Conservation (phyloP, 2,113 vertebrate genomes). For the Gadus chalcogrammus region DNA sequence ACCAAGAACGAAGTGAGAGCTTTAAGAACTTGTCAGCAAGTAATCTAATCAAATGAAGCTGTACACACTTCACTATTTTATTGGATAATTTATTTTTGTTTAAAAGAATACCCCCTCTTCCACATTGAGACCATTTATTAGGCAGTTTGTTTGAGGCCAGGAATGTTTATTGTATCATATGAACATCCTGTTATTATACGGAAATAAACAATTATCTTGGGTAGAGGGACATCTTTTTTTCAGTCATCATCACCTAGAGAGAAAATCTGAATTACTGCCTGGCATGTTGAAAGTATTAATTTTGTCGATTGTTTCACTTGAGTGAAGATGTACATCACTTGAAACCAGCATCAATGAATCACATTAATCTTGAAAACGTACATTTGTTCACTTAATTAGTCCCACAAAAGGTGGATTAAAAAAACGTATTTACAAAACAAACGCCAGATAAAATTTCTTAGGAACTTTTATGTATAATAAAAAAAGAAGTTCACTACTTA, state of each 20-base stretch:
- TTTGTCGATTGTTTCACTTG: too few species aligned
- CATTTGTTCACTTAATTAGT: too few species aligned
- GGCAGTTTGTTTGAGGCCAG: conserved; percentile 11
- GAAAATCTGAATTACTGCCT: too few species aligned
- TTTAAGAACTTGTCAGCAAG: neutral
- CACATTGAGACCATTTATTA: neutral
- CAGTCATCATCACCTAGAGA: too few species aligned
- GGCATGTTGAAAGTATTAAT: too few species aligned
- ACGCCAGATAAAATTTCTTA: neutral
- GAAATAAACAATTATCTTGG: conserved; percentile 15
- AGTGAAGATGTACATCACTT: too few species aligned
- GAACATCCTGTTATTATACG: neutral
- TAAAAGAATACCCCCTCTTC: neutral
- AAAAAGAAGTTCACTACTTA: conserved; percentile 11
- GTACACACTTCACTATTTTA: neutral
- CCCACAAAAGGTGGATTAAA: too few species aligned
- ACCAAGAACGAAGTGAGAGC: too few species aligned
- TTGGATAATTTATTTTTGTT: neutral
- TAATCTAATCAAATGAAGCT: neutral
- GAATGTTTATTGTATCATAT: conserved; percentile 37
- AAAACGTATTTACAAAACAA: neutral
- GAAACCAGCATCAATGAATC: too few species aligned
- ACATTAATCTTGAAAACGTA: too few species aligned
- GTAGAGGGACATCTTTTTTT: neutral
- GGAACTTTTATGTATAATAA: neutral